These are phyloP conservation scores for human (Homo sapiens) DNA, from an alignment of 2,113 vertebrate species.

Conservation along the genomic window DNA sequence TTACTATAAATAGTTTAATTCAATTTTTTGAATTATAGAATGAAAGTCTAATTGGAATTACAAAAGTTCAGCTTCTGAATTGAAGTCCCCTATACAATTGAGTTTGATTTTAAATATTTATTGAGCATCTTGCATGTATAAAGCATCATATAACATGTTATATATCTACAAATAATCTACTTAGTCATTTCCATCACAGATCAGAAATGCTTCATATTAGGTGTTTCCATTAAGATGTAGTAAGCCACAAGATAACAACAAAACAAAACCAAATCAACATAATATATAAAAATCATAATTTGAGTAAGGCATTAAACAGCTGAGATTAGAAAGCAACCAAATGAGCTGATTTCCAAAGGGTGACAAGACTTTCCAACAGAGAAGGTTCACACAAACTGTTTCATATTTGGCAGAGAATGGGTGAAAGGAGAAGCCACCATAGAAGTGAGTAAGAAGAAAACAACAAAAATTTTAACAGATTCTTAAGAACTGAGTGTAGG, in stretches of 20 bases:
- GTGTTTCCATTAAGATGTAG: background rate
- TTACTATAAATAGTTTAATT: background rate
- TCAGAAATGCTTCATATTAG: background rate
- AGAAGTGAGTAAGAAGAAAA: background rate
- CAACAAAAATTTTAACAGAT: background rate
- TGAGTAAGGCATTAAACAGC: background rate
- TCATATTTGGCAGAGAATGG: background rate
- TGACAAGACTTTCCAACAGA: background rate
- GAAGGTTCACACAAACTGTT: background rate
- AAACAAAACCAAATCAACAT: background rate
- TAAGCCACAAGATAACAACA: background rate
- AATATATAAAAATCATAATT: background rate
- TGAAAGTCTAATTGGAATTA: background rate
- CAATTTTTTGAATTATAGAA: background rate
- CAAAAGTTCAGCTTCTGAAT: background rate
- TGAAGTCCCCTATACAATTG: background rate
- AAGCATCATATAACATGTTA: background rate
- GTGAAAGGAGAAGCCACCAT: background rate
- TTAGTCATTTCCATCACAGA: background rate
- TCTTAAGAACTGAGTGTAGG: background rate
- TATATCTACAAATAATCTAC: background rate
- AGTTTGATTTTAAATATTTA: conserved; percentile 12
- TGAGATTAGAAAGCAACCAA: background rate
- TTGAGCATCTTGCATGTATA: background rate
- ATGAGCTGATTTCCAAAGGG: background rate